Conservation (phyloP, 1,140 invertebrate species). For the Micrasema minimum region DNA sequence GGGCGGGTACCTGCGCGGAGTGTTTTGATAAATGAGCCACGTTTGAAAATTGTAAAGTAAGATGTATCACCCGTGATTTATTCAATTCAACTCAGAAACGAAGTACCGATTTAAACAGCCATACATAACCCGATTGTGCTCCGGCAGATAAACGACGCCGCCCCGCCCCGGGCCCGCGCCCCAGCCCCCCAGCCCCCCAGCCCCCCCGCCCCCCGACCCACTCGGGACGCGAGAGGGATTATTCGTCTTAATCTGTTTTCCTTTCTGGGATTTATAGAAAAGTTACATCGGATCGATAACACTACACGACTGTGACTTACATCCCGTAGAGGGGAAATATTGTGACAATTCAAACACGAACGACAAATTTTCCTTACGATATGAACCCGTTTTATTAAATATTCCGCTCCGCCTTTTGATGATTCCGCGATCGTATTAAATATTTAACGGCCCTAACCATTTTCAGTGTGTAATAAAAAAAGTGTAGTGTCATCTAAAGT, state of each 20-base stretch:
- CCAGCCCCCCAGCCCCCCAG: neutral
- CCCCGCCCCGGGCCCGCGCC: neutral
- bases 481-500: slow-evolving; percentile 4
- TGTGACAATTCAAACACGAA: too few relatives aligned
- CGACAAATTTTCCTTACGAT: neutral
- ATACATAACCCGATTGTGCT: slow-evolving; percentile 47
- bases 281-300: slow-evolving; percentile 18
- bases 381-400: slow-evolving; percentile 1
- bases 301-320: slow-evolving; percentile 14
- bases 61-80: slow-evolving; percentile 53
- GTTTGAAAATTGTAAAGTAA: slow-evolving; percentile 54
- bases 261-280: slow-evolving; percentile 17
- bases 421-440: slow-evolving; percentile 4
- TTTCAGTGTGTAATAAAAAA: slow-evolving; percentile 24
- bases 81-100: slow-evolving; percentile 47
- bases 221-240: slow-evolving; percentile 6
- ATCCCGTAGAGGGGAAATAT: neutral
- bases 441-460: slow-evolving; percentile 7
- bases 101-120: slow-evolving; percentile 48
- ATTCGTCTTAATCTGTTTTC: slow-evolving; percentile 29
- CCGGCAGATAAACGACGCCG: slow-evolving; percentile 41
- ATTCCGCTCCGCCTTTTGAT: slow-evolving; percentile 1
- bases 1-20: neutral
- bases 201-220: neutral
- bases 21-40: slow-evolving; percentile 51